A percentile compares a stretch with the other conserved stretches of the same genome.
These are phyloP conservation scores for Dipodomys spectabilis DNA, from an alignment of 2,113 vertebrate genomes.

Conservation along the genomic window DNA sequence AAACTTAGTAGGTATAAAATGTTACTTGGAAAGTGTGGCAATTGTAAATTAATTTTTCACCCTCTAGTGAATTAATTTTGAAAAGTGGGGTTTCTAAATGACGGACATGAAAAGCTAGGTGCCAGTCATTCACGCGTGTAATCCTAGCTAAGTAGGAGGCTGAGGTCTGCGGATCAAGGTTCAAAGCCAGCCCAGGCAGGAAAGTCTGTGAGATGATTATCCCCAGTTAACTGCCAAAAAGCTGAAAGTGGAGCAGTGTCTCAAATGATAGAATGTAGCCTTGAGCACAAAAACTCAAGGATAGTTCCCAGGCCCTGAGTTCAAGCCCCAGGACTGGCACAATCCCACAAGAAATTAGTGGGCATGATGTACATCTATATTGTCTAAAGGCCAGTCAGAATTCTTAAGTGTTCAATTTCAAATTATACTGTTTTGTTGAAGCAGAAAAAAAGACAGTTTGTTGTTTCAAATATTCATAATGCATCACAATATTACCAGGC, in stretches of 20 bases:
- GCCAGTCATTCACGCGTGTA: too few relatives aligned
- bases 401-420: not conserved
- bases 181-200: too few relatives aligned
- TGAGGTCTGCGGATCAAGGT: too few relatives aligned
- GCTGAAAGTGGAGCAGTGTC: too few relatives aligned
- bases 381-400: not conserved
- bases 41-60: not conserved
- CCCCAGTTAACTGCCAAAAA: too few relatives aligned
- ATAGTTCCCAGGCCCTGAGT: too few relatives aligned
- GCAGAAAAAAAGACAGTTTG: conserved; percentile 13
- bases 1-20: conserved; percentile 8
- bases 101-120: not conserved
- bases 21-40: conserved; percentile 10
- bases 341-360: too few relatives aligned
- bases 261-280: too few relatives aligned
- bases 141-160: too few relatives aligned
- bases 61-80: not conserved
- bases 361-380: not conserved
- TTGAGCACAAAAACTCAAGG: too few relatives aligned
- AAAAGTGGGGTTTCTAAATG: conserved; percentile 1
- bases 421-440: conserved; percentile 18
- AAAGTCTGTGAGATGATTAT: too few relatives aligned
- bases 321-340: too few relatives aligned
- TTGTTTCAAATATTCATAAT: conserved; percentile 48
- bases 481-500: not conserved